phyloP scores from a whole-genome alignment of 2,797 vertebrate species.

The Typhlichthys eigenmanni region DNA sequence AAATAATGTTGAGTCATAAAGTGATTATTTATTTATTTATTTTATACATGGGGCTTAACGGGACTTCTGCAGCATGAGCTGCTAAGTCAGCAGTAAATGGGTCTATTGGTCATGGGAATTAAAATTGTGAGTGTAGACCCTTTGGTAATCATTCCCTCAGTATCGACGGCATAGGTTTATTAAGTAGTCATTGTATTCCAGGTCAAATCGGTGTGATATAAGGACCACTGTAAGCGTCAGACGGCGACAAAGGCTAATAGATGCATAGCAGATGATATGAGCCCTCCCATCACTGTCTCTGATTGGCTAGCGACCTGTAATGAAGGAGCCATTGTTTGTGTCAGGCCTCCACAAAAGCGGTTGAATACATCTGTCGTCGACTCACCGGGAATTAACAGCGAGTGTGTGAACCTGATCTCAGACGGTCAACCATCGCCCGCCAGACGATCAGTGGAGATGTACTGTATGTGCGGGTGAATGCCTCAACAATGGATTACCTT shows the following conservation, averaged over 20 bases:
- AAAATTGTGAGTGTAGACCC: too few species aligned
- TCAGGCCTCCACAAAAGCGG: too few species aligned
- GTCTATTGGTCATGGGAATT: too few species aligned
- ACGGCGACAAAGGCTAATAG: too few species aligned
- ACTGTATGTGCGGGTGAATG: neutral
- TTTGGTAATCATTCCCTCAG: neutral
- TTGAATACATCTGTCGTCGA: too few species aligned
- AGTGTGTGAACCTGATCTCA: neutral
- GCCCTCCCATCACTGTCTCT: slow-evolving; percentile 4
- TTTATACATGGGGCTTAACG: too few species aligned
- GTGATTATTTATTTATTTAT: too few species aligned
- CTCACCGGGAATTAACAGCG: too few species aligned
- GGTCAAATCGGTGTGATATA: slow-evolving; percentile 7
- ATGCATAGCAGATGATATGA: too few species aligned
- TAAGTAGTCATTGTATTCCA: slow-evolving; percentile 9
- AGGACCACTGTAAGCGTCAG: neutral
- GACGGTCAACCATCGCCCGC: neutral
- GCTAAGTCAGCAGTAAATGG: too few species aligned
- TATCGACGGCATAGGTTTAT: neutral
- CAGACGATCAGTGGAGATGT: neutral
- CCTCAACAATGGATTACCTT: neutral
- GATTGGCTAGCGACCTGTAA: neutral
- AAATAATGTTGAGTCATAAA: too few species aligned
- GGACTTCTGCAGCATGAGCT: too few species aligned
- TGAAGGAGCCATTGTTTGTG: slow-evolving; percentile 26